Conservation (phyloP, 1,140 invertebrate genomes). For the Tetraneura akinire region DNA sequence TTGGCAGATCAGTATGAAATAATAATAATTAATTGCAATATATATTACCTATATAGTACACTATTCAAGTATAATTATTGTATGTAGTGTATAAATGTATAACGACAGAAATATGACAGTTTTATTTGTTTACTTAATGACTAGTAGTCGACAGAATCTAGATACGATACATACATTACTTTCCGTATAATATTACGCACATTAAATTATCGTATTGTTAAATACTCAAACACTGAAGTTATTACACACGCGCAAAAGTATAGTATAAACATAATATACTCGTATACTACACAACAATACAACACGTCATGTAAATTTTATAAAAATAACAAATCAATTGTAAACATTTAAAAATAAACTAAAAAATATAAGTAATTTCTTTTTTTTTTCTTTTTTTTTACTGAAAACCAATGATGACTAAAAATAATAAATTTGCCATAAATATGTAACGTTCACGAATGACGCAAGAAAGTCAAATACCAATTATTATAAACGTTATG, state of each 20-base stretch:
- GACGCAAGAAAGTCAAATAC: background rate
- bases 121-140: background rate
- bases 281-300: background rate
- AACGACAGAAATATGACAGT: background rate
- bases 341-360: background rate
- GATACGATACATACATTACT: background rate
- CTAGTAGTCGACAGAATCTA: background rate
- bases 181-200: background rate
- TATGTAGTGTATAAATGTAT: background rate
- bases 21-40: background rate
- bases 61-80: background rate
- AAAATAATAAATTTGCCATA: background rate
- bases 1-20: background rate
- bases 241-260: background rate
- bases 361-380: no score
- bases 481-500: background rate
- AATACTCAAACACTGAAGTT: background rate
- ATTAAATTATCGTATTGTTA: background rate
- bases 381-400: no score
- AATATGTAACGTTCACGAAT: background rate
- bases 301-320: background rate
- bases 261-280: no score
- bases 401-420: background rate
- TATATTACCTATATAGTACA: background rate
- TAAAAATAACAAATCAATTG: background rate